A percentile compares a stretch with the other conserved stretches of the same genome.
Evolutionary conservation across 1,140 invertebrate species (phyloP).

Genomic region (Pteromalus puparum): DNA sequence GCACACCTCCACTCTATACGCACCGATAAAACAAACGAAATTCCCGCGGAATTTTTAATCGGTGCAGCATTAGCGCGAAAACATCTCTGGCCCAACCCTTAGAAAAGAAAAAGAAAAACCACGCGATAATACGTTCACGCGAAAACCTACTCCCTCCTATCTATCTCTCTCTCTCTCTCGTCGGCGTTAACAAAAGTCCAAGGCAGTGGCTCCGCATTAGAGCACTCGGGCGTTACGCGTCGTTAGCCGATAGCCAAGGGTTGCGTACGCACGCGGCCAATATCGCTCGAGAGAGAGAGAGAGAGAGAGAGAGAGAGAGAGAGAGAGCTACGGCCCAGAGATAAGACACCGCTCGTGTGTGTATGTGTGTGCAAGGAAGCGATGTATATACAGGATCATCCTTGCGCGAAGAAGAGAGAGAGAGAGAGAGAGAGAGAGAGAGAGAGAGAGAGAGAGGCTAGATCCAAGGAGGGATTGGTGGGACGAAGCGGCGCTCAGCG

Average conservation of each 20-base stretch:
- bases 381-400: conserved; percentile 3
- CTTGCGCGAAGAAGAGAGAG: conserved; percentile 14
- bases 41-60: too few species aligned
- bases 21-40: too few species aligned
- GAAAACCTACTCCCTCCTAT: neutral
- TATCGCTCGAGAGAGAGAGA: neutral
- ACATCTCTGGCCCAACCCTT: neutral
- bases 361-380: neutral
- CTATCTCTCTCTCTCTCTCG: too few species aligned
- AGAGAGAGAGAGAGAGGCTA: conserved; percentile 32
- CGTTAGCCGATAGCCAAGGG: neutral
- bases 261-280: neutral
- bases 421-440: conserved; percentile 36
- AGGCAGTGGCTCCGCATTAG: neutral
- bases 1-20: too few species aligned
- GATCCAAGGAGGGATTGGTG: neutral
- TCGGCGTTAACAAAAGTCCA: neutral
- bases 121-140: neutral
- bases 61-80: neutral
- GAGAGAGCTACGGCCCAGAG: neutral
- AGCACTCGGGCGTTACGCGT: neutral
- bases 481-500: neutral
- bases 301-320: too few species aligned
- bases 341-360: neutral
- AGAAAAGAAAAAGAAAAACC: neutral